These are phyloP conservation scores for Vireo griseus DNA, from an alignment of 2,797 vertebrate genomes.

Conservation along the genomic window DNA sequence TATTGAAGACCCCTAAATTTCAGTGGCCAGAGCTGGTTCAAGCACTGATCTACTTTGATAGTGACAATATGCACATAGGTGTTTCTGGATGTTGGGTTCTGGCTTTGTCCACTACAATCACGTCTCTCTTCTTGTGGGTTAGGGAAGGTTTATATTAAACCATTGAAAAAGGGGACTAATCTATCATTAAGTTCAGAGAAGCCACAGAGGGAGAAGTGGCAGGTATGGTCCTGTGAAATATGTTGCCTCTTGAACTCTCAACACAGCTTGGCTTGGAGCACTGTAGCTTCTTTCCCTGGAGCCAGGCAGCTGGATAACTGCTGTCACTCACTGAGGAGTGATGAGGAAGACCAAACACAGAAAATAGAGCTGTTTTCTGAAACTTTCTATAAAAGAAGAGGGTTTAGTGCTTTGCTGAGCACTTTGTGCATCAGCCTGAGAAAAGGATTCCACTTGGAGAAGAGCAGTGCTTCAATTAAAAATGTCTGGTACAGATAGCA, in stretches of 20 bases:
- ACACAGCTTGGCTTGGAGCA: not conserved
- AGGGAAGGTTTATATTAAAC: not conserved
- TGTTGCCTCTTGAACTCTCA: not conserved
- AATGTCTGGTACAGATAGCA: not conserved
- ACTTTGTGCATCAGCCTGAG: not conserved
- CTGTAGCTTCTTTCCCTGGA: not conserved
- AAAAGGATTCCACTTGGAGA: not conserved
- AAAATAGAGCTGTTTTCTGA: not conserved
- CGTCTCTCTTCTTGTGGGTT: not conserved
- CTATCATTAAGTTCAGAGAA: not conserved
- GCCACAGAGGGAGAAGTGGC: not conserved
- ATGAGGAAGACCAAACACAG: not conserved
- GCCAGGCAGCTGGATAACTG: not conserved
- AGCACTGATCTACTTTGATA: not conserved
- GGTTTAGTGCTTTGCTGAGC: not conserved
- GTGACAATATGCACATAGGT: fast-evolving
- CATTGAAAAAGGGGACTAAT: not conserved
- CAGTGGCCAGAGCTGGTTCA: not conserved
- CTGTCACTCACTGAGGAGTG: not conserved
- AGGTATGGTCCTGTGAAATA: not conserved
- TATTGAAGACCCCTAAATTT: not conserved
- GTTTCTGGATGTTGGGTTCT: not conserved
- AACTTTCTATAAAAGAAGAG: not conserved
- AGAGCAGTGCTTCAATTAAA: not conserved
- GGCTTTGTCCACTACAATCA: not conserved